Base-by-base conservation (phyloP, 2,113 vertebrate species). In the Crotalus viridis region DNA sequence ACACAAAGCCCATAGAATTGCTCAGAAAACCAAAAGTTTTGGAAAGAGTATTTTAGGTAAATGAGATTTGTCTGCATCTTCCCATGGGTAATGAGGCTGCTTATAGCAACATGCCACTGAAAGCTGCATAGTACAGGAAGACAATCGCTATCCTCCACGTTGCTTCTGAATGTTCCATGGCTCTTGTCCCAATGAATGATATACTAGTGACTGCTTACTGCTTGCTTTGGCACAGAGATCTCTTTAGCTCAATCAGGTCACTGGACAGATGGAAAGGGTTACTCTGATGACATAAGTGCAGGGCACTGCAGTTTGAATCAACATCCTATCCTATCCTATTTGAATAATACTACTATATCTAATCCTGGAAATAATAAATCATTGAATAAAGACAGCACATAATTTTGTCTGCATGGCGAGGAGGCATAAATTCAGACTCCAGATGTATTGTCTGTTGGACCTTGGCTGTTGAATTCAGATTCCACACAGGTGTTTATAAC, bases 341-440 rank as follows among this genome's bases (percentile, higher is more conserved):
- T 59, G 5, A 87, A 52, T 61, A 48, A 33, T 43, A 26, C 2
- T 6, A 15, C 57, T n/a, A 56, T 12, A 55, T 81, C 89, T n/a
- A 86, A 17, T 56, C 39, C 13, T 87, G 91, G 43, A 87, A 87
- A 33, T 33, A 48, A 92, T 87, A 64, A 87, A 92, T 92, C 57
- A 87, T 12, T 26, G n/a, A 33, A 10, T 43, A 92, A 64, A 52
- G 48, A 54, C n/a, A 54, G 86, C 28, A 28, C 46, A 92, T 88
- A 88, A 64, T 92, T 87, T 54, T 46, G 64, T 88, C 59, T 88
- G 48, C 48, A 88, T 92, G 91, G 57, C 1, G 15, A 52, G 59
- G 46, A 54, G 57, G 22, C 1, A 22, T 69, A 88, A 33, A 88
- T 91, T 61, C 55, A 87, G 81, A 22, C 43, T 87, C 81, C 55